Conservation (phyloP, 2,797 vertebrate genomes). For the Gymnocypris eckloni region DNA sequence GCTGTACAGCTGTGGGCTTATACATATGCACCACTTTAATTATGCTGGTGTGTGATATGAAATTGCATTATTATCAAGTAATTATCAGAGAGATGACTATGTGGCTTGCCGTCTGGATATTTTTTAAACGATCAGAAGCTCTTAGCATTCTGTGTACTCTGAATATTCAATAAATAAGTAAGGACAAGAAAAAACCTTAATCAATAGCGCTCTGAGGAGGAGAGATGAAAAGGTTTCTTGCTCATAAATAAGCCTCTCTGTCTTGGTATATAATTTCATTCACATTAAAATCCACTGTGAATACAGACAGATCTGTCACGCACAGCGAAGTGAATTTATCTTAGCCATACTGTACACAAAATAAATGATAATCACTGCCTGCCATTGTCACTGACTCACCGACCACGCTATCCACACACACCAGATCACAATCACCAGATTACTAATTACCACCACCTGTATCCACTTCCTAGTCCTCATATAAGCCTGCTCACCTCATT, state of each 20-base stretch:
- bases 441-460: too few species aligned
- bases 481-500: too few species aligned
- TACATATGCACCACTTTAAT: conserved; percentile 7
- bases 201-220: conserved; percentile 17
- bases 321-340: background rate
- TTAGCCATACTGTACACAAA: background rate
- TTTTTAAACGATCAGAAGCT: conserved; percentile 9
- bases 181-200: background rate
- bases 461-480: too few species aligned
- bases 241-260: background rate
- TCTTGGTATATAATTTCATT: conserved; percentile 13
- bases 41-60: conserved; percentile 13
- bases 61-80: conserved; percentile 41
- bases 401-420: too few species aligned
- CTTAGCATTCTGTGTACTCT: background rate
- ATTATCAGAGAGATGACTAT: conserved; percentile 36
- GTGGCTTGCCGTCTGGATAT: background rate
- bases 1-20: conserved; percentile 20
- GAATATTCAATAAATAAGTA: conserved; percentile 13
- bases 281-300: background rate
- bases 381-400: too few species aligned
- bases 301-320: background rate
- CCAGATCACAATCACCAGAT: too few species aligned
- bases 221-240: conserved; percentile 16
- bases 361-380: background rate